phyloP scores from a whole-genome alignment of 2,113 vertebrate species.

The Trachemys scripta region DNA sequence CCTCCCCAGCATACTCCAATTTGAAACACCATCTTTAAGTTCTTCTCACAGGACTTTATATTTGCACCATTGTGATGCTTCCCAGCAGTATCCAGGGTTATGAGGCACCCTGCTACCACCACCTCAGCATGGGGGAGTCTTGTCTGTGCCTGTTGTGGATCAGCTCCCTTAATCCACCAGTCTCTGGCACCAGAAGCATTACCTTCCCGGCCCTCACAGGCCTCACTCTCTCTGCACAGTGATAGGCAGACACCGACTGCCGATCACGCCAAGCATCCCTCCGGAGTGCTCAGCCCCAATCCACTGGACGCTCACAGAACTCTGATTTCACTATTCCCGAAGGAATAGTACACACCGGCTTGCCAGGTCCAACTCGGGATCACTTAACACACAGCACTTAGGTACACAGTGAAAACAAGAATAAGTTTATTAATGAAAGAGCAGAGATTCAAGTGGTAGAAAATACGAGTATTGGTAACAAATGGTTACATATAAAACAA shows the following conservation, averaged over 20 bases:
- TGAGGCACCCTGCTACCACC: background rate
- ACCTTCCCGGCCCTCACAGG: background rate
- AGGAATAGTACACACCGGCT: background rate
- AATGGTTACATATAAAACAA: background rate
- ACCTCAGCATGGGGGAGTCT: background rate
- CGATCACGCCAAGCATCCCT: background rate
- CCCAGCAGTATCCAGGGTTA: background rate
- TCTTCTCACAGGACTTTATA: background rate
- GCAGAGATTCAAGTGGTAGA: background rate
- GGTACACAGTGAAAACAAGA: background rate
- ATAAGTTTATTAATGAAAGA: background rate
- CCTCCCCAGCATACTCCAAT: background rate
- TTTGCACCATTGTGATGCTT: background rate
- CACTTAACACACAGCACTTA: background rate
- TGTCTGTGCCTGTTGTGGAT: background rate
- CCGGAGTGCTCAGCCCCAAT: background rate
- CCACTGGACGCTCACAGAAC: background rate
- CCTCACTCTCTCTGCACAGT: background rate
- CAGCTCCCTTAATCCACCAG: background rate
- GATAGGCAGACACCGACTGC: background rate
- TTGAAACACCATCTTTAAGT: background rate
- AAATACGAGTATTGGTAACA: background rate
- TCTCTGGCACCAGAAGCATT: background rate
- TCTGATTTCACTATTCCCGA: background rate
- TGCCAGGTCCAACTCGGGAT: background rate